Evolutionary conservation across 2,888 invertebrate genomes (phyloP), one percentile per base, ranked within the genome.

Genomic region (Disparrhopalites patrizii): DNA sequence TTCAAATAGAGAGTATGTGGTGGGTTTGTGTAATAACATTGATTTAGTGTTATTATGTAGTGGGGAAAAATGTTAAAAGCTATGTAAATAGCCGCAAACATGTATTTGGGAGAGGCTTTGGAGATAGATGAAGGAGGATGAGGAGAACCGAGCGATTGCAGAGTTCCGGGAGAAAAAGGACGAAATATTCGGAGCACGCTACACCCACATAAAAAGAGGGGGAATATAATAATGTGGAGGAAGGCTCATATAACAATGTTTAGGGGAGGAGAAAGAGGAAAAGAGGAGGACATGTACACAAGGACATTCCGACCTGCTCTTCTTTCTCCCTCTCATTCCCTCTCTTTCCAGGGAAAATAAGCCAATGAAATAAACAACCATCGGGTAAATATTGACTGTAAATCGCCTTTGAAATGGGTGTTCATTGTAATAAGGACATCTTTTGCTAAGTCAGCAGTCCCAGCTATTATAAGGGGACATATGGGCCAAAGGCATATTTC

Each of bases 21-120:
- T n/a, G n/a, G n/a, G n/a, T n/a, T n/a, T n/a, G n/a, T n/a, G 47
- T 47, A 47, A 47, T 47, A 47, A 47, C 47, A 47, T 47, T 47
- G 47, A 47, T 47, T 47, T 47, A 47, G 25, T 47, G 47, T 47
- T 47, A 47, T 47, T 47, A 47, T 47, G 23, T 10, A 47, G 4
- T 47, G 8, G 20, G 20, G n/a, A 47, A 47, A 47, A 47, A 47
- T 47, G 15, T 25, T 3, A 7, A 20, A 47, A 20, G 23, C 13
- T 25, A 43, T 47, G 47, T 8, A 47, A 23, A 47, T 25, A 23
- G 4, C 40, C n/a, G 13, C 3, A n/a, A n/a, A n/a, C n/a, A n/a
- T n/a, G n/a, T n/a, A n/a, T n/a, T n/a, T n/a, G n/a, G 4, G 5
- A 40, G 40, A 40, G 13, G 40, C 4, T 18, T 15, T 3, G 18